Percentiles rank a stretch among this genome's conserved stretches.
Evolutionary conservation across 2,888 invertebrate species (phyloP).

Genomic region (Rambutsinella grinnellia): DNA sequence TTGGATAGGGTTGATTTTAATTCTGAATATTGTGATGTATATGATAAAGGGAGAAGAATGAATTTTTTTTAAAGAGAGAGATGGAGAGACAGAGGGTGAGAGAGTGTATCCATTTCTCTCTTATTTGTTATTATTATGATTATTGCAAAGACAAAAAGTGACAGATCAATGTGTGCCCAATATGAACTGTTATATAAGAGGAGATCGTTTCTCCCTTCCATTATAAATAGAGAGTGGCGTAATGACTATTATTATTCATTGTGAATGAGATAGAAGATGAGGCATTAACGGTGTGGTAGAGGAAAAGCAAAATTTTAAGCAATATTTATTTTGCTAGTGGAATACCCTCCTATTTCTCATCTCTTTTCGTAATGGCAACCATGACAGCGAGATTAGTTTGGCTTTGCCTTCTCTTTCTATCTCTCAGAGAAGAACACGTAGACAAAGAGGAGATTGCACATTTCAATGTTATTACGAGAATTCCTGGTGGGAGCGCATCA

Average conservation of each 20-base stretch:
- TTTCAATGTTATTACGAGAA: conserved; percentile 38
- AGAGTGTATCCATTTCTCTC: neutral
- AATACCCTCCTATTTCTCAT: conserved; percentile 2
- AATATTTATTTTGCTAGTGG: conserved; percentile 25
- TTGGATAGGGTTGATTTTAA: no score
- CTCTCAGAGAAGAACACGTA: neutral
- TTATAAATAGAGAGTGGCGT: conserved; percentile 35
- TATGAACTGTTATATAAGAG: no score
- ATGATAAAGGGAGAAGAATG: neutral
- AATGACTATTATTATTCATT: conserved; percentile 21
- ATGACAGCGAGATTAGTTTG: conserved; percentile 52
- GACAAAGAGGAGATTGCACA: conserved; percentile 6
- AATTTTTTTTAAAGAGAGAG: no score
- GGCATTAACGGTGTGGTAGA: neutral
- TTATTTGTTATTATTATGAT: conserved; percentile 25
- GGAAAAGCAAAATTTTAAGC: conserved; percentile 12
- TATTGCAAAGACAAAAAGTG: conserved; percentile 22
- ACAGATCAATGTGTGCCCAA: conserved; percentile 35
- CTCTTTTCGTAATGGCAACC: conserved; percentile 25
- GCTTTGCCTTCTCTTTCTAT: conserved; percentile 7
- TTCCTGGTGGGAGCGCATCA: conserved; percentile 51
- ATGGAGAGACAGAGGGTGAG: neutral
- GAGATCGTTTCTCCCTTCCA: conserved; percentile 17
- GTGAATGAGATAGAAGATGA: neutral
- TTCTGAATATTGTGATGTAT: neutral